A percentile compares a stretch with the other conserved stretches of the same genome.
Conservation (phyloP, 2,888 invertebrate genomes). For the Synergus gifuensis region DNA sequence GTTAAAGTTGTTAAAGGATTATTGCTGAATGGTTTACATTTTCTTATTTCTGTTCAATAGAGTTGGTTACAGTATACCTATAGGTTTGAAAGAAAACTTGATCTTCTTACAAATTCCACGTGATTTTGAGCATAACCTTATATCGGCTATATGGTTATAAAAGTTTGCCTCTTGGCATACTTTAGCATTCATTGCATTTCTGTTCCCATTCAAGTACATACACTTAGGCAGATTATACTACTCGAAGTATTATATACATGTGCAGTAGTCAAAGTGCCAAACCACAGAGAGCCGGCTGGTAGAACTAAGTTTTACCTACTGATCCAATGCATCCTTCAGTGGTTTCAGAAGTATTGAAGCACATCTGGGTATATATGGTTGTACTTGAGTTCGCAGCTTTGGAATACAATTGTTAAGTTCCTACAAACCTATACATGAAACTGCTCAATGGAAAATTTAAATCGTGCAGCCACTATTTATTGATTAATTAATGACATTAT, state of each 20-base stretch:
- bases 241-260: too few species aligned
- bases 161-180: neutral
- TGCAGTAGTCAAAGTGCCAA: neutral
- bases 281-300: neutral
- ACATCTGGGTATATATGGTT: neutral
- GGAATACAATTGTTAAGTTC: neutral
- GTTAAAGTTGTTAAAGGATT: too few species aligned
- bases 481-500: neutral
- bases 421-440: neutral
- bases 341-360: neutral
- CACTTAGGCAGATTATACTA: neutral
- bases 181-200: neutral
- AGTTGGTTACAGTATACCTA: too few species aligned
- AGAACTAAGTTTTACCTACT: constrained; percentile 3
- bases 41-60: too few species aligned
- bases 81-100: too few species aligned
- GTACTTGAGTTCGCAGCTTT: neutral
- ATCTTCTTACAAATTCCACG: too few species aligned
- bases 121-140: too few species aligned
- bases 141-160: too few species aligned
- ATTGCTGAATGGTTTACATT: too few species aligned
- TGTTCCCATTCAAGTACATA: neutral
- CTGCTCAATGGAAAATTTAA: neutral
- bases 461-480: neutral
- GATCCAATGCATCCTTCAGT: neutral